Evolutionary conservation across 2,888 invertebrate species (phyloP), one percentile per base, ranked within the genome.

Genomic region (Drepanosiphum platanoidis): DNA sequence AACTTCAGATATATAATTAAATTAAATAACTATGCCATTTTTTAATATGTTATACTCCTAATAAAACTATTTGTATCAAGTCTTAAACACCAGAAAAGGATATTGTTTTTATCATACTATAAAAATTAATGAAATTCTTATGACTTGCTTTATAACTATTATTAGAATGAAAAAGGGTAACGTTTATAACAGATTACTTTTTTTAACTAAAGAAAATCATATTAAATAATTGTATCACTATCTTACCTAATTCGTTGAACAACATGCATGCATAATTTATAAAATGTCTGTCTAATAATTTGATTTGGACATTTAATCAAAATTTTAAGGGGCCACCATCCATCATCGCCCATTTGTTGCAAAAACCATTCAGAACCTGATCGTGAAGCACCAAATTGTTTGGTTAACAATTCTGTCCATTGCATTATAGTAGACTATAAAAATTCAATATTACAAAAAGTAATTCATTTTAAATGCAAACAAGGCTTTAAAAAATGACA

Each of bases 261-360:
- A 87, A 97, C 97, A 90, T 97, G 97, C 90, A 97, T 96, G 89
- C 97, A 95, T 88, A 98, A 92, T 88, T 97, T 93, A 90, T 97
- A 97, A 91, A 97, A 97, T 96, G 98, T 97, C 91, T 97, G 97
- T 88, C 97, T 92, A 86, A 97, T 97, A 94, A 97, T 97, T 90
- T 97, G 97, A 92, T 97, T 97, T 52, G 97, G 97, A 90, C 98
- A 98, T 90, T 97, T 97, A 89, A 98, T 94, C 89, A 98, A 92
- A 88, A 96, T 96, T 91, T 95, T 93, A 89, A 97, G 95, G 7
- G 97, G 97, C 97, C 97, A 98, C 95, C 97, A 97, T 72, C 96
- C 96, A 89, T 97, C 95, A 87, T 94, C 93, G 0, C 97, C 95
- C 97, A 97, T 97, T 89, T 96, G 95, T 87, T 96, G 94, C 82